These are phyloP conservation scores for Schrankia costaestrigalis DNA, from an alignment of 2,888 invertebrate genomes.

Conservation along the genomic window DNA sequence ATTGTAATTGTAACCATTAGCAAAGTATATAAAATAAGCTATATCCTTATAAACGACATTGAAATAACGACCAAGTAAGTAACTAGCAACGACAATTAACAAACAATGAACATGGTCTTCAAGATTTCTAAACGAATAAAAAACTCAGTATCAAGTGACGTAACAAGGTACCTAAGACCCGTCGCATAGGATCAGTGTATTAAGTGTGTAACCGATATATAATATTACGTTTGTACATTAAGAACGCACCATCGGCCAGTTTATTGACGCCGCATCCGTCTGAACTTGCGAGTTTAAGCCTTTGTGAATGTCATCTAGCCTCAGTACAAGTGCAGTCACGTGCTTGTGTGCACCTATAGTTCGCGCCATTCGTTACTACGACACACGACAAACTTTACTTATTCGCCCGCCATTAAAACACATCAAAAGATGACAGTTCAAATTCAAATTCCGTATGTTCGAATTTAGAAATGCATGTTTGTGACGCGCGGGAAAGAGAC, in stretches of 20 bases:
- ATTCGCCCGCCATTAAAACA: conserved; percentile 21
- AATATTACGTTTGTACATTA: conserved; percentile 55
- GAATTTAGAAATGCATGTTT: conserved; percentile 60
- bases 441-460: conserved; percentile 54
- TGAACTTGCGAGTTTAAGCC: conserved; percentile 73
- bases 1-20: too few species aligned
- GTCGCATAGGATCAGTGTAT: conserved; percentile 3
- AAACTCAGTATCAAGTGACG: conserved; percentile 20
- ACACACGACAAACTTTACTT: conserved; percentile 38
- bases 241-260: conserved; percentile 51
- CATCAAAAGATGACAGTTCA: conserved; percentile 46
- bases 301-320: conserved; percentile 75
- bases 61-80: conserved; percentile 20
- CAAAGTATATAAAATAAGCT: too few species aligned
- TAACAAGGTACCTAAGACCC: conserved; percentile 22
- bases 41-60: conserved; percentile 18
- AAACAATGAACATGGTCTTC: conserved; percentile 14
- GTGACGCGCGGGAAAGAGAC: conserved; percentile 64
- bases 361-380: conserved; percentile 19
- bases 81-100: conserved; percentile 18
- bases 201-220: conserved; percentile 40
- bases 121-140: conserved; percentile 13
- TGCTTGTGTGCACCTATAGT: conserved; percentile 59
- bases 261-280: conserved; percentile 68
- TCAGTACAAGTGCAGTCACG: conserved; percentile 69